Base-by-base conservation (phyloP, 2,113 vertebrate genomes). In the Grantiella picta region DNA sequence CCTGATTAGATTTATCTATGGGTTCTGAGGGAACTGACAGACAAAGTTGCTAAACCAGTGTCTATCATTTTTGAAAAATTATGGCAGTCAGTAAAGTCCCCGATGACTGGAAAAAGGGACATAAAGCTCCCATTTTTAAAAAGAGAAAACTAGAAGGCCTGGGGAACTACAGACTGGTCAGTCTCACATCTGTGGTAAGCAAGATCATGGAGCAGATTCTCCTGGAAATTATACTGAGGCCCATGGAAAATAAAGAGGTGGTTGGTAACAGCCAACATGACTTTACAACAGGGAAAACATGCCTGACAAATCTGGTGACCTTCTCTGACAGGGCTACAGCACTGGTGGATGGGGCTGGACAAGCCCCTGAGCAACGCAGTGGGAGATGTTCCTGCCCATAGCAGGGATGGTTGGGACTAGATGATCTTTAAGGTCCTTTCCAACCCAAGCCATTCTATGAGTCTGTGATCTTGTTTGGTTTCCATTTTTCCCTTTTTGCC, bases 111-210 rank as follows among this genome's bases (percentile, higher is more conserved):
- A 21, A 47, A 63, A 70, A 12, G 7, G 16, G n/a, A 78, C 61
- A 70, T 38, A 20, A n/a, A 78, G 6, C 10, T 38, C 28, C 15
- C 4, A n/a, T 61, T 45, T 69, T 69, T 19, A 38, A 45, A 53
- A 11, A 45, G 3, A 2, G 6, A 7, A 53, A 69, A n/a, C 24
- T 21, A 47, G 47, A 70, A 61, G 40, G 40, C 7, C 7, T n/a
- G 10, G 25, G n/a, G 9, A 54, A 21, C 24, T 45, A 29, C 5
- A 20, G 40, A 25, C 6, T 0, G 0, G 18, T 53, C n/a, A 70
- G 23, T 54, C 12, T 78, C n/a, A 29, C 7, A n/a, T 79, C 17
- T n/a, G 10, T 61, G 12, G 4, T 33, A 28, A 5, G 23, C 8
- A 31, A 33, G 23, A 33, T 44, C 14, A 33, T 18, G 6, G 44